phyloP scores from a whole-genome alignment of 64 coral and sea anemone genomes.

The Pocillopora verrucosa region DNA sequence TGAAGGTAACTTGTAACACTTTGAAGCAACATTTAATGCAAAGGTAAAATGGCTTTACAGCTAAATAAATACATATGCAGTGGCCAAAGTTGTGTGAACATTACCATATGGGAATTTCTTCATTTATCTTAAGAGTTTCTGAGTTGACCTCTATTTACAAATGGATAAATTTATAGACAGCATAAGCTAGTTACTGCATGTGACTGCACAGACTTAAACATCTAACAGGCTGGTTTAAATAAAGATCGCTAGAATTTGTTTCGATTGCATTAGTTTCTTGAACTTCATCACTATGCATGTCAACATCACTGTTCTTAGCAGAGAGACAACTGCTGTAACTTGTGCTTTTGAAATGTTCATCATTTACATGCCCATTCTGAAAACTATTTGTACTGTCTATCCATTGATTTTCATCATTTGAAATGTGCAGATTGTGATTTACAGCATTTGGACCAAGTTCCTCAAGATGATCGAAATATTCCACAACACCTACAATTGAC shows the following conservation, averaged over 20 bases:
- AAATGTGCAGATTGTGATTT: slow-evolving; percentile 22
- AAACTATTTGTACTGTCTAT: not conserved
- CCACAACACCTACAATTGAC: slow-evolving; percentile 45
- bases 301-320: slow-evolving; percentile 1
- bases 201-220: slow-evolving; percentile 34
- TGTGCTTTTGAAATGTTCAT: not conserved
- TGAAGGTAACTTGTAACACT: too few species aligned
- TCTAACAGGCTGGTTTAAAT: slow-evolving; percentile 41
- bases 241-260: slow-evolving; percentile 5
- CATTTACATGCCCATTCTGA: slow-evolving; percentile 8
- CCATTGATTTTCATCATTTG: not conserved
- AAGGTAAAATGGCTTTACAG: too few species aligned
- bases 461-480: slow-evolving; percentile 54
- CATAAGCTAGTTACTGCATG: not conserved
- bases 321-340: not conserved
- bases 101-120: too few species aligned
- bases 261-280: not conserved
- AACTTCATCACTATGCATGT: slow-evolving; percentile 33
- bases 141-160: not conserved
- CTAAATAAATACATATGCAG: too few species aligned
- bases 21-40: too few species aligned
- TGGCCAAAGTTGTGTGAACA: too few species aligned
- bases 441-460: slow-evolving; percentile 31
- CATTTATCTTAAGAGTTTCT: too few species aligned
- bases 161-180: not conserved